A percentile compares a stretch with the other conserved stretches of the same genome.
These are phyloP conservation scores for Liolophura sinensis DNA, from an alignment of 1,140 invertebrate species.

Conservation along the genomic window DNA sequence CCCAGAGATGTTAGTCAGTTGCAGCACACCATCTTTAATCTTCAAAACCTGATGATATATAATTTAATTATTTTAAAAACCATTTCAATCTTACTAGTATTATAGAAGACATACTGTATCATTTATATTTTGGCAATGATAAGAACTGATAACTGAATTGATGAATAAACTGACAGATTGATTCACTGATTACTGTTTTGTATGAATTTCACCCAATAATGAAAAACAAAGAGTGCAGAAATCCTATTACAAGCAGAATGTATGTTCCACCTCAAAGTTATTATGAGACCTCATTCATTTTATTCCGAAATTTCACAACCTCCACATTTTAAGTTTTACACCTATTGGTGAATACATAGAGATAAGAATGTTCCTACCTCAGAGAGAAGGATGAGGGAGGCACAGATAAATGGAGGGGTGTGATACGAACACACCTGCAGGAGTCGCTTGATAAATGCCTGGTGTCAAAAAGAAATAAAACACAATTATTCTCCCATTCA, in stretches of 20 bases:
- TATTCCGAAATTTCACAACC: too few relatives aligned
- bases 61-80: neutral
- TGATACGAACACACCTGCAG: conserved; percentile 73
- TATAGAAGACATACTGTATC: neutral
- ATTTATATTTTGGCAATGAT: too few relatives aligned
- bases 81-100: neutral
- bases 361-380: conserved; percentile 63
- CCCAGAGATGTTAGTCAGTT: conserved; percentile 26
- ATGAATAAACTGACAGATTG: too few relatives aligned
- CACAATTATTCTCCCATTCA: neutral
- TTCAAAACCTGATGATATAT: conserved; percentile 37
- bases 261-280: too few relatives aligned
- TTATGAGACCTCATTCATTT: too few relatives aligned
- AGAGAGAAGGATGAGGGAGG: conserved; percentile 78
- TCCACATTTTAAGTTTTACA: too few relatives aligned
- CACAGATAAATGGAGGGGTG: conserved; percentile 71
- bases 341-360: neutral
- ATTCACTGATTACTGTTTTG: too few relatives aligned
- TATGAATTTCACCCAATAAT: too few relatives aligned
- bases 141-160: too few relatives aligned
- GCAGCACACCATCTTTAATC: conserved; percentile 39
- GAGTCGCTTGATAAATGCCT: conserved; percentile 86
- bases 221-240: too few relatives aligned
- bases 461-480: conserved; percentile 11
- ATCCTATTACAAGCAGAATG: too few relatives aligned